phyloP scores from a whole-genome alignment of 2,797 vertebrate genomes.

The Poeciliopsis paucimaculata region DNA sequence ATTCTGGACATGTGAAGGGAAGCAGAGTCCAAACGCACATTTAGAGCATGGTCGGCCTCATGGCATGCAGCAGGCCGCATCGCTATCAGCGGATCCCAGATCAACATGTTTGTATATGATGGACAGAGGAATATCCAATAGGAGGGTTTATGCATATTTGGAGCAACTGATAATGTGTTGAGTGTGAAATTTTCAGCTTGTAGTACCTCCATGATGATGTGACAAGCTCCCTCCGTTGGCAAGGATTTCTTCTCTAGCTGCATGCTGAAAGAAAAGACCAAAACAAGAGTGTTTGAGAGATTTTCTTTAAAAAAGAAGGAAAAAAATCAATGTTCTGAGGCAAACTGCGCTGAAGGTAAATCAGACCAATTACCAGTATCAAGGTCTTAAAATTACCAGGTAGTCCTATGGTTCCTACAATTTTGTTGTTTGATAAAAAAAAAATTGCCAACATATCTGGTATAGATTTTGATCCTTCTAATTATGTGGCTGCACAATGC shows the following conservation, averaged over 20 bases:
- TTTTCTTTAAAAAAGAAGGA: not conserved
- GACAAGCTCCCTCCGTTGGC: conserved; percentile 98
- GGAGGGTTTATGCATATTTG: not conserved
- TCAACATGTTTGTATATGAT: conserved; percentile 13
- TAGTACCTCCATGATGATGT: conserved; percentile 98
- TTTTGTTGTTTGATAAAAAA: not conserved
- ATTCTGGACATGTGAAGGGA: conserved; percentile 56
- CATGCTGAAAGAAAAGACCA: conserved; percentile 78
- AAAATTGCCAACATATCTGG: too few relatives aligned
- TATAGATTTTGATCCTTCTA: not conserved
- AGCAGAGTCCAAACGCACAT: conserved; percentile 49
- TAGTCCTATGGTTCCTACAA: not conserved
- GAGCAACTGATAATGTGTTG: conserved; percentile 2
- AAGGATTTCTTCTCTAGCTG: conserved; percentile 97
- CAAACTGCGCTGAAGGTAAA: not conserved
- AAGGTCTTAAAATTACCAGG: not conserved
- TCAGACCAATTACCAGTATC: not conserved
- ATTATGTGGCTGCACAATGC: not conserved
- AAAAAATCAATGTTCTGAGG: not conserved
- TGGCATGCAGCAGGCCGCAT: conserved; percentile 8
- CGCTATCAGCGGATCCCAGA: conserved; percentile 10
- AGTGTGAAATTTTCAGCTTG: conserved; percentile 7
- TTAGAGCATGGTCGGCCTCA: conserved; percentile 29
- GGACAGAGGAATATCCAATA: not conserved
- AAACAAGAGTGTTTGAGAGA: conserved; percentile 28